Conservation (phyloP, 2,888 invertebrate genomes). For the Caradrina clavipalpis region DNA sequence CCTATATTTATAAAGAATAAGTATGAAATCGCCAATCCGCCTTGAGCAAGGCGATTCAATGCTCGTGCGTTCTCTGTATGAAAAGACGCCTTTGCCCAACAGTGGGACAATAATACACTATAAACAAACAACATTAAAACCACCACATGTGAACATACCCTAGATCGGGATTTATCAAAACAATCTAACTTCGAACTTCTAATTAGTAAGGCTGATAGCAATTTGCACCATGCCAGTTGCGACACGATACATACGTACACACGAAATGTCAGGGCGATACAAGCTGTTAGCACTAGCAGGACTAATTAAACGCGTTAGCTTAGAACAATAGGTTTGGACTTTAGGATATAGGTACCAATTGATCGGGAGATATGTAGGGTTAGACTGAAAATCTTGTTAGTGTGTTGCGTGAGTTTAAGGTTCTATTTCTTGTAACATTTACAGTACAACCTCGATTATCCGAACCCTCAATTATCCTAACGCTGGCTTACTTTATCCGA, state of each 20-base stretch:
- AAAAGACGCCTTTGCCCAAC: too few species aligned
- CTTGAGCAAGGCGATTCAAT: too few species aligned
- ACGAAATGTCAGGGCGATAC: slow-evolving; percentile 85
- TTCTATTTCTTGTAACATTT: too few species aligned
- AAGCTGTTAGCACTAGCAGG: slow-evolving; percentile 76
- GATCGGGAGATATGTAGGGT: slow-evolving; percentile 54
- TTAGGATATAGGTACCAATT: slow-evolving; percentile 46
- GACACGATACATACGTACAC: slow-evolving; percentile 80
- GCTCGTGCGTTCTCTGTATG: too few species aligned
- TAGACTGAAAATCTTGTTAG: slow-evolving; percentile 39
- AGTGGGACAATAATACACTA: neutral
- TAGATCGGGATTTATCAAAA: slow-evolving; percentile 51
- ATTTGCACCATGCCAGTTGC: slow-evolving; percentile 80
- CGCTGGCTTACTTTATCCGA: too few species aligned
- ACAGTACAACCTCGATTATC: too few species aligned
- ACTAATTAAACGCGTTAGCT: slow-evolving; percentile 78
- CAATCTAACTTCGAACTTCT: slow-evolving; percentile 70
- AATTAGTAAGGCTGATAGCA: slow-evolving; percentile 83
- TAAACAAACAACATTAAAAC: neutral
- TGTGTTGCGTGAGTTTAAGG: slow-evolving; percentile 33
- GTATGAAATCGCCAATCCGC: too few species aligned
- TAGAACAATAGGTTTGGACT: slow-evolving; percentile 58
- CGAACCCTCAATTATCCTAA: too few species aligned
- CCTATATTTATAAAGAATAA: too few species aligned
- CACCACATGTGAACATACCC: slow-evolving; percentile 57